Conservation (phyloP, 1,140 invertebrate species). For the Drosophila leontia region DNA sequence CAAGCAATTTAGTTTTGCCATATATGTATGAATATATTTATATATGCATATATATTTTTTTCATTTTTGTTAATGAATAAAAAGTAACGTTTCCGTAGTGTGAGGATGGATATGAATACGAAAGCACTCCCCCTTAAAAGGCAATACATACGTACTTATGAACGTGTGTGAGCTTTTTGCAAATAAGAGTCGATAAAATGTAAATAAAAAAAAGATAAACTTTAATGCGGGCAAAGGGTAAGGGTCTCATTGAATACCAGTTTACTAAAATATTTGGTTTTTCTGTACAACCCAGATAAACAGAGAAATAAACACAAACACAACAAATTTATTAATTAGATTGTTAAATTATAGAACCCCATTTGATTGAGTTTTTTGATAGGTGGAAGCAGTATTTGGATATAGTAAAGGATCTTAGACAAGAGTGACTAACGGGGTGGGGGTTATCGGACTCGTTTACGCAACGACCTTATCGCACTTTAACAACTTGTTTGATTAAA, state of each 20-base stretch:
- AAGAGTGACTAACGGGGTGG: constrained; percentile 11
- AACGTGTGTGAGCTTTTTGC: constrained; percentile 43
- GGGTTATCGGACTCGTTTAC: constrained; percentile 19
- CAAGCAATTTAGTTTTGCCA: constrained; percentile 25
- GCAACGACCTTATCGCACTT: constrained; percentile 47
- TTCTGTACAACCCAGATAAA: neutral
- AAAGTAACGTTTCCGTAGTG: constrained; percentile 12
- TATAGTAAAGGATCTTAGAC: neutral
- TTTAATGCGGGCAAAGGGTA: neutral
- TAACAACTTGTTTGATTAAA: constrained; percentile 63
- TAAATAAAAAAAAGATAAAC: neutral
- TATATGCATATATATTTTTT: neutral
- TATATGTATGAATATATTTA: too few species aligned
- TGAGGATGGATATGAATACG: constrained; percentile 4
- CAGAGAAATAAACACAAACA: too few species aligned
- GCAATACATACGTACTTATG: constrained; percentile 9
- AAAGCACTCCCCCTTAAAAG: neutral
- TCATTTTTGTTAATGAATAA: constrained; percentile 56
- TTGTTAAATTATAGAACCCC: neutral
- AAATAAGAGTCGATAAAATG: constrained; percentile 28
- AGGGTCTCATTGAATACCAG: neutral
- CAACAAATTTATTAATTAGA: neutral
- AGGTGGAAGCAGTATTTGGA: neutral
- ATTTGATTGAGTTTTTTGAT: neutral
- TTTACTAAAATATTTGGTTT: neutral